Percentiles rank a stretch among this genome's conserved stretches.
Evolutionary conservation across 1,140 invertebrate species (phyloP).

Genomic region (Copidosoma floridanum): DNA sequence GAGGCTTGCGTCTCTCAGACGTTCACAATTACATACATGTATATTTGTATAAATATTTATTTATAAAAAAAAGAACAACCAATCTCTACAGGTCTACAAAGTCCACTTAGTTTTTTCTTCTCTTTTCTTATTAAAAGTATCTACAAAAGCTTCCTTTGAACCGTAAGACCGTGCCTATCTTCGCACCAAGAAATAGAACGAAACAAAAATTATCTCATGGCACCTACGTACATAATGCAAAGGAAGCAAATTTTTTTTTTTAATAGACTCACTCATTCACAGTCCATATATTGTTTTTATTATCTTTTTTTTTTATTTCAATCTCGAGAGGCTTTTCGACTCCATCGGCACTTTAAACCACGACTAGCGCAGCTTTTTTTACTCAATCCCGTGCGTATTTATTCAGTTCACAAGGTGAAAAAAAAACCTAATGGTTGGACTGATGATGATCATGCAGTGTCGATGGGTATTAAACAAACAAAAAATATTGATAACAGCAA

Average conservation of each 20-base stretch:
- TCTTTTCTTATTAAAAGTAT: too few relatives aligned
- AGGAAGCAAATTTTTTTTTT: not conserved
- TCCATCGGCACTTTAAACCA: not conserved
- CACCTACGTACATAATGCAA: not conserved
- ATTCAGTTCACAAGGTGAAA: too few relatives aligned
- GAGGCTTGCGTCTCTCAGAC: not conserved
- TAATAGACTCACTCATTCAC: not conserved
- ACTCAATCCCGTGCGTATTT: too few relatives aligned
- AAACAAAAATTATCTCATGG: too few relatives aligned
- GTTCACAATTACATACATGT: not conserved
- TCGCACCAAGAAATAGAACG: slow-evolving; percentile 1
- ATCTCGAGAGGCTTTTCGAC: not conserved
- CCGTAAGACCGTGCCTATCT: not conserved
- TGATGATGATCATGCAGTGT: too few relatives aligned
- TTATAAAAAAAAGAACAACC: slow-evolving; percentile 4
- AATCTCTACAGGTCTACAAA: slow-evolving; percentile 1
- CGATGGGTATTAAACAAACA: too few relatives aligned
- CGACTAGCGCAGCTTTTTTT: too few relatives aligned
- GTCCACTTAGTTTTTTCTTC: not conserved
- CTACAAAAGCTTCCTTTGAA: slow-evolving; percentile 3
- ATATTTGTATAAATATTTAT: not conserved
- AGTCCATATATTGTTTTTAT: too few relatives aligned
- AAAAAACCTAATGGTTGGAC: too few relatives aligned
- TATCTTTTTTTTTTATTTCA: too few relatives aligned
- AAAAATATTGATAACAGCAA: too few relatives aligned